Percentiles rank a stretch among this genome's conserved stretches.
Evolutionary conservation across 2,797 vertebrate species (phyloP).

Genomic region (Gymnopithys bicolor): DNA sequence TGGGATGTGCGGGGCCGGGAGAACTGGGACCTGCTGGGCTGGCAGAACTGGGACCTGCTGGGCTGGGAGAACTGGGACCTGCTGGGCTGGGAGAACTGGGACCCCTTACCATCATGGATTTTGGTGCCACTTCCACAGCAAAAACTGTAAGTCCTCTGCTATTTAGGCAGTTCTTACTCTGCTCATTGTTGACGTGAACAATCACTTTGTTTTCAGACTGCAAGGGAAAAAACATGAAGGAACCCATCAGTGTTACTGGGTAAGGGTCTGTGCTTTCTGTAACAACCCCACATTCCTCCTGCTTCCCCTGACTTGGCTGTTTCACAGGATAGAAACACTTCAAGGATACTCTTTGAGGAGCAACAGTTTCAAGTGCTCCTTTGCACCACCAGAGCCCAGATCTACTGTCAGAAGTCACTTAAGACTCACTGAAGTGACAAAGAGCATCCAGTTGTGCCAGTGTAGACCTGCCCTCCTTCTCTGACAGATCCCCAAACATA

Average conservation of each 20-base stretch:
- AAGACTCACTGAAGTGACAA: background rate
- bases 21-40: background rate
- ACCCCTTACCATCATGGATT: slow-evolving; percentile 84
- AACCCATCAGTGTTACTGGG: background rate
- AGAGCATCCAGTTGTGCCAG: background rate
- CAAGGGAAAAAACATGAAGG: slow-evolving; percentile 35
- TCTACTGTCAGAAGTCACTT: background rate
- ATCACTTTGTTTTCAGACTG: slow-evolving; percentile 90
- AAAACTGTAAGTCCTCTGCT: slow-evolving; percentile 87
- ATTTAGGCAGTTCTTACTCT: slow-evolving; percentile 89
- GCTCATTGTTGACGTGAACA: slow-evolving; percentile 89
- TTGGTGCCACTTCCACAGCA: slow-evolving; percentile 91
- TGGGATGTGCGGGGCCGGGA: background rate
- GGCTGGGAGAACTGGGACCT: background rate
- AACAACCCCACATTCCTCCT: background rate
- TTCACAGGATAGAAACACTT: background rate
- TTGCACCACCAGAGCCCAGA: background rate
- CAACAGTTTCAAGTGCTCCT: background rate
- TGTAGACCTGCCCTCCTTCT: background rate
- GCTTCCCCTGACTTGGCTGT: background rate
- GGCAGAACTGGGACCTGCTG: background rate
- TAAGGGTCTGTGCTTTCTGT: background rate
- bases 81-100: too few species aligned
- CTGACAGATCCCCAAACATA: slow-evolving; percentile 9
- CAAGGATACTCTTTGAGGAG: background rate